phyloP scores from a whole-genome alignment of 2,113 vertebrate species.

The Saccopteryx leptura region DNA sequence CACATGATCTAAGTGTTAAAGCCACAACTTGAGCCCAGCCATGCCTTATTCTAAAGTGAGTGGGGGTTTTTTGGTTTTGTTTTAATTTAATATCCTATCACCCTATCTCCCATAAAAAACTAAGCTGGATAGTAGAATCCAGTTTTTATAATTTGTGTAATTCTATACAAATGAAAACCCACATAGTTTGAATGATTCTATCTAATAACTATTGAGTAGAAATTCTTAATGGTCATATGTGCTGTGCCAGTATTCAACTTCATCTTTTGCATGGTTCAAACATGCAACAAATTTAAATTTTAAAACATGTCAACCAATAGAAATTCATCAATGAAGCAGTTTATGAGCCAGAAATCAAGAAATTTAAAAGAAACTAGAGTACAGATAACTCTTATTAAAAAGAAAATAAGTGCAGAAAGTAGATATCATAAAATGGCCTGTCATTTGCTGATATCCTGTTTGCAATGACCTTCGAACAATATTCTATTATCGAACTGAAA shows the following conservation, averaged over 20 bases:
- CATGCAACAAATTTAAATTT: constrained; percentile 41
- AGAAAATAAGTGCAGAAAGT: constrained; percentile 9
- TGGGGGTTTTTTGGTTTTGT: neutral
- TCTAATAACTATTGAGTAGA: neutral
- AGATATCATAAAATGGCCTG: neutral
- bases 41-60: neutral
- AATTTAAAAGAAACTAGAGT: neutral
- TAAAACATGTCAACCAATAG: neutral
- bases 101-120: neutral
- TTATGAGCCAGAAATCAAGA: constrained; percentile 48
- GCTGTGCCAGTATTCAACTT: neutral
- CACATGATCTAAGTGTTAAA: neutral
- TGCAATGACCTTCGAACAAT: constrained; percentile 54
- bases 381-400: constrained; percentile 36
- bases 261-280: constrained; percentile 3
- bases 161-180: neutral
- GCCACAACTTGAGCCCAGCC: neutral
- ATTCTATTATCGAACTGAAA: constrained; percentile 54
- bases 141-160: constrained; percentile 17
- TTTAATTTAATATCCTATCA: neutral
- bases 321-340: constrained; percentile 16
- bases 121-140: neutral
- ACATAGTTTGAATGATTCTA: neutral
- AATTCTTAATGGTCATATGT: neutral
- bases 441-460: constrained; percentile 51